phyloP scores from a whole-genome alignment of 1,140 invertebrate species.

The Drosophila dunni region DNA sequence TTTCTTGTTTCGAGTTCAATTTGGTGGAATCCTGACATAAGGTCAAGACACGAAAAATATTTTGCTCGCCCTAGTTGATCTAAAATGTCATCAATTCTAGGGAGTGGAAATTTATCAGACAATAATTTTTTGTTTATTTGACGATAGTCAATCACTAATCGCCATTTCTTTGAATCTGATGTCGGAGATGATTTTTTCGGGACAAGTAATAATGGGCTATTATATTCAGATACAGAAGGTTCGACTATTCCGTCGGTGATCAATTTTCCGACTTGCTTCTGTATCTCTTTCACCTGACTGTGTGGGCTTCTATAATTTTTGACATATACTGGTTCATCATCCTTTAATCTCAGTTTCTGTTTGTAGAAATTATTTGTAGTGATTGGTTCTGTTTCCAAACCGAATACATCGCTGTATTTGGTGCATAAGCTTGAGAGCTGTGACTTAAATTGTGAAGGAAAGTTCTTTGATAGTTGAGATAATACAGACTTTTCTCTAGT shows the following conservation, averaged over 20 bases:
- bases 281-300: no score
- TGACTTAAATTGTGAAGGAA: constrained; percentile 10
- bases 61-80: constrained; percentile 3
- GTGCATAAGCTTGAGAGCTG: constrained; percentile 1
- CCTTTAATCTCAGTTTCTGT: neutral
- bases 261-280: no score
- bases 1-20: constrained; percentile 17
- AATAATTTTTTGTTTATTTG: neutral
- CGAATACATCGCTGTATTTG: constrained; percentile 23
- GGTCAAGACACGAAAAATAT: constrained; percentile 15
- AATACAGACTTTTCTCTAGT: constrained; percentile 7
- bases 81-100: constrained; percentile 6
- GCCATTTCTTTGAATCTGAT: no score
- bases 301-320: neutral
- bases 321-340: constrained; percentile 1
- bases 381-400: constrained; percentile 1
- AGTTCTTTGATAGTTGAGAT: constrained; percentile 12
- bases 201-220: no score
- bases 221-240: no score
- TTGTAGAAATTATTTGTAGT: constrained; percentile 9
- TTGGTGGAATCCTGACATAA: constrained; percentile 14
- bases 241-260: no score
- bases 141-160: no score
- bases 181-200: no score
- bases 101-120: neutral